These are phyloP conservation scores for Aelia acuminata DNA, from an alignment of 2,888 invertebrate species.

Conservation along the genomic window DNA sequence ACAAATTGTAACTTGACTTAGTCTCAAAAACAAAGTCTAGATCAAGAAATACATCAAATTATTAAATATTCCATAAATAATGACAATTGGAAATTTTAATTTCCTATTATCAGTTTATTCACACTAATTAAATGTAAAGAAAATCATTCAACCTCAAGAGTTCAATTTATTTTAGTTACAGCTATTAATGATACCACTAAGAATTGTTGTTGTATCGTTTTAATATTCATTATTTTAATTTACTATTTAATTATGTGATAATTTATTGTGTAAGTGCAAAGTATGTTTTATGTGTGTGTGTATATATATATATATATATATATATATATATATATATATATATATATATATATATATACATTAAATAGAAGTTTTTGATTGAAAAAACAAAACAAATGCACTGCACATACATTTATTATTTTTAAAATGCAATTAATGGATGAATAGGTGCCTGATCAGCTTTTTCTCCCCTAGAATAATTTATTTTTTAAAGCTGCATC, in stretches of 20 bases:
- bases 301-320: too few species aligned
- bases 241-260: not conserved
- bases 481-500: not conserved
- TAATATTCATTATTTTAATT: not conserved
- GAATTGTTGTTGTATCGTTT: too few species aligned
- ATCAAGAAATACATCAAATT: not conserved
- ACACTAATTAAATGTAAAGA: not conserved
- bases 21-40: not conserved
- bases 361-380: not conserved
- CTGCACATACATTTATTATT: not conserved
- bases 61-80: not conserved
- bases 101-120: not conserved
- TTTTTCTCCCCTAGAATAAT: not conserved
- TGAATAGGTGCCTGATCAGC: not conserved
- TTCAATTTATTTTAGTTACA: not conserved
- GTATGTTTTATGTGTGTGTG: too few species aligned
- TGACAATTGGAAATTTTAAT: not conserved
- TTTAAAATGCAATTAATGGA: slow-evolving; percentile 7
- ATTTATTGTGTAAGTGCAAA: too few species aligned
- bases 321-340: too few species aligned
- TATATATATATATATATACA: not conserved
- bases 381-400: not conserved
- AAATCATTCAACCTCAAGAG: not conserved
- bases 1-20: not conserved
- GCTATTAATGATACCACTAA: not conserved